Evolutionary conservation across 92 coral and sea anemone genomes (phyloP), one percentile per base, ranked within the genome.

Genomic region (Muricea muricata): DNA sequence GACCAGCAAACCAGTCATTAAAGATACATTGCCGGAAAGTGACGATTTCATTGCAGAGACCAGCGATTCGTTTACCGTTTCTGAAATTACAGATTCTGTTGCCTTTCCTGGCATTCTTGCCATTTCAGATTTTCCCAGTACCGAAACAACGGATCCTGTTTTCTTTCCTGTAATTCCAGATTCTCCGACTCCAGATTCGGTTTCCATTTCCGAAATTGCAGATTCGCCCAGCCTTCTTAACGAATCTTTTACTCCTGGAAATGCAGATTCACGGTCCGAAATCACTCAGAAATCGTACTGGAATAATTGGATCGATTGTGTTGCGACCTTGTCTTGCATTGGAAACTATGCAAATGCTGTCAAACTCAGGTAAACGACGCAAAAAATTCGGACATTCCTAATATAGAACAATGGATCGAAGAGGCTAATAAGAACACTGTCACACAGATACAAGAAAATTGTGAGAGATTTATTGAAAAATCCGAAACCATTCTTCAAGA

Each of bases 251-350:
- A 67, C 14, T 67, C 21, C 35, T 67, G 74, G 46, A 12, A 67
- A 67, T 67, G 46, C 46, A 67, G 41, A 67, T 67, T 6, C 74
- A 67, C 41, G 30, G 14, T 67, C 41, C 46, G 37, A 67, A 67
- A 30, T 67, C 41, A 67, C 14, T 24, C 74, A 67, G 46, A 67
- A 67, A 35, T 67, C 74, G 1, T 25, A 67, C 21, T 67, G 74
- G 74, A 67, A 67, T 67, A 35, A 67, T 24, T 67, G 41, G 74
- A 67, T 30, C 15, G 74, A 67, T 24, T 67, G 3, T 35, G 46
- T 67, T 67, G 74, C 41, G 21, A 67, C 74, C 74, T 67, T 67
- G 74, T 25, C 41, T 67, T 67, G 18, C 46, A 67, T 3, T 67
- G 74, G 3, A 35, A 67, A 67, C 12, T 25, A n/a, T 24, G 74